Evolutionary conservation across 2,797 vertebrate species (phyloP).

Genomic region (Galagoides demidoff): DNA sequence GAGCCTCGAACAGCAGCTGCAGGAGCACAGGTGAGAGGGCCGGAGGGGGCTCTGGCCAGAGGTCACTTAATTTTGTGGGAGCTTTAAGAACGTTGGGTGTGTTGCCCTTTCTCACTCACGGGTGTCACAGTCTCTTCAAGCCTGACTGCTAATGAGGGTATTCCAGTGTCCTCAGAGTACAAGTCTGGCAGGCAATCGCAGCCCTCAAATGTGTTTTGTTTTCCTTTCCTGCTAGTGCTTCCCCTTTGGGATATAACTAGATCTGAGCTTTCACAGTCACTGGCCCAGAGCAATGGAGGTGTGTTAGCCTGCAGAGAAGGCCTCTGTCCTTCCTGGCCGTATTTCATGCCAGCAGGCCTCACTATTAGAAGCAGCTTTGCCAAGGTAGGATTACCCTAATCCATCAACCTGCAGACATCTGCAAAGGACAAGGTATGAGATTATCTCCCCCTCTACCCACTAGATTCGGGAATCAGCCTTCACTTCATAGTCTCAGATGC

Average conservation of each 20-base stretch:
- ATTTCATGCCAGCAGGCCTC: neutral
- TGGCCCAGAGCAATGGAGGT: neutral
- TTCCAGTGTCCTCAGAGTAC: neutral
- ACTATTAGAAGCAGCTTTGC: neutral
- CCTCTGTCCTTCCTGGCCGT: neutral
- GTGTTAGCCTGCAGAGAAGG: neutral
- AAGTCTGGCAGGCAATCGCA: neutral
- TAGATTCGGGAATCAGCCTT: neutral
- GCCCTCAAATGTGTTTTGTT: neutral
- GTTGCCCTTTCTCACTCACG: neutral
- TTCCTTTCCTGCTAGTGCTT: neutral
- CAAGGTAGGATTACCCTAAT: neutral
- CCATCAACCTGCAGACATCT: neutral
- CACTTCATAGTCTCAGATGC: neutral
- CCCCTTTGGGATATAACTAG: neutral
- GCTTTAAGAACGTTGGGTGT: neutral
- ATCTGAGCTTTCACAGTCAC: neutral
- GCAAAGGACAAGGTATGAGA: neutral
- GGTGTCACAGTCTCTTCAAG: neutral
- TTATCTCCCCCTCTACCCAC: neutral
- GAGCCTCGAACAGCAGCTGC: conserved; percentile 97
- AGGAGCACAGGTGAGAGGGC: conserved; percentile 95
- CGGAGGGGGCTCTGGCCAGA: neutral
- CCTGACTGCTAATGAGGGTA: rapidly evolving
- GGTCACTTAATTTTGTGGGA: neutral